Evolutionary conservation across 2,888 invertebrate genomes (phyloP), one percentile per base, ranked within the genome.

Genomic region (Seladonia tumulorum): DNA sequence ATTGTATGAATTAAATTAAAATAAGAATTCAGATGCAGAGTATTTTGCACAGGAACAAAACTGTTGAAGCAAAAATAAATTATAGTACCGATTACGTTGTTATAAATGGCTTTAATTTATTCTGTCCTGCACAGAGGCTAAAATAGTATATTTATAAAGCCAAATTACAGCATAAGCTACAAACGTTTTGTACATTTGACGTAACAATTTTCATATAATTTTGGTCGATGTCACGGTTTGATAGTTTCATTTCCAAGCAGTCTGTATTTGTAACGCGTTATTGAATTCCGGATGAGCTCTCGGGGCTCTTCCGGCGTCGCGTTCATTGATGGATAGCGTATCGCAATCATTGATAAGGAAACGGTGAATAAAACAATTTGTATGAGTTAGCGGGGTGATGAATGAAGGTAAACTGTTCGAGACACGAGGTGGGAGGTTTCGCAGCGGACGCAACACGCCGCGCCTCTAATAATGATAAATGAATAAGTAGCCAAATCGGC

Each of bases 401-500:
- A 87, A 87, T 87, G 87, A 86, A 80, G 86, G 79, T 83, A 81
- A 89, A 88, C 81, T 85, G 84, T 78, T 70, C 73, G 81, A 68
- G 87, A 75, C 86, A 87, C 78, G 86, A 86, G 87, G 87, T 86
- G 86, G 87, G 86, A 83, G 83, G 86, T 81, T 89, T 82, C 84
- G 82, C 81, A 85, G 83, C 82, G 68, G 76, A 82, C 85, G 87
- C 80, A 84, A 85, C 88, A 83, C 88, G 87, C 82, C 86, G 85
- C 80, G 80, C 83, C 88, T 89, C 91, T 94, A 95, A 95, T 94
- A 93, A 93, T 95, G 95, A 95, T 94, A 92, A 93, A 95, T 95
- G 94, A 93, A 93, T 93, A 93, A 94, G 93, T 94, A 93, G 94
- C 93, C 91, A 92, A 93, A 94, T 94, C 93, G 94, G 93, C 93